Conservation (phyloP, 1,140 invertebrate species). For the Nymphalis io region DNA sequence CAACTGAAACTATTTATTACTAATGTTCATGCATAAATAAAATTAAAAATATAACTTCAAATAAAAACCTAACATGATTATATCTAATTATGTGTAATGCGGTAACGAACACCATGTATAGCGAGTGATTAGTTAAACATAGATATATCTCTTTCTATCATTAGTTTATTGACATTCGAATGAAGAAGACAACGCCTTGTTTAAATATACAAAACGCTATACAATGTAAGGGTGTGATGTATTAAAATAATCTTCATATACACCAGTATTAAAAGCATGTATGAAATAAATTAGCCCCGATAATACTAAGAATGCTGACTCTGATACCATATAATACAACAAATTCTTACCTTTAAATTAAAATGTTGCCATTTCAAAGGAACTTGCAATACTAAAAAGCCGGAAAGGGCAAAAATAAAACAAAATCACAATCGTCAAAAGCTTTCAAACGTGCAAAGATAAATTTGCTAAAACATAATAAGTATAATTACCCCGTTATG, state of each 20-base stretch:
- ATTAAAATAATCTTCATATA: slow-evolving; percentile 3
- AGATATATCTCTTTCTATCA: no score
- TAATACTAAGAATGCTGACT: slow-evolving; percentile 35
- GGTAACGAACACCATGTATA: no score
- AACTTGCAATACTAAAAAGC: slow-evolving; percentile 56
- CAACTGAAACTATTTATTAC: no score
- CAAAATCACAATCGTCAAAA: slow-evolving; percentile 80
- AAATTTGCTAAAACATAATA: slow-evolving; percentile 5
- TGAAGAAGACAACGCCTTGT: no score
- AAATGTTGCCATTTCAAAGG: slow-evolving; percentile 51
- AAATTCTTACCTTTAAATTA: slow-evolving; percentile 57
- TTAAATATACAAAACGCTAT: background rate
- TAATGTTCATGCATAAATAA: no score
- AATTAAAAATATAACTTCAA: no score
- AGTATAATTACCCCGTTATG: slow-evolving; percentile 2
- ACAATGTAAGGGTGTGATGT: background rate
- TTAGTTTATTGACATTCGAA: no score
- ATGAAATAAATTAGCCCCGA: slow-evolving; percentile 58
- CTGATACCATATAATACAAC: slow-evolving; percentile 35
- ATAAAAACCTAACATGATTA: no score
- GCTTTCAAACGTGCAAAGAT: slow-evolving; percentile 76
- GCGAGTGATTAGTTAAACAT: no score
- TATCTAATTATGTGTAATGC: no score
- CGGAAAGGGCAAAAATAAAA: slow-evolving; percentile 66
- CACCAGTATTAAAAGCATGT: slow-evolving; percentile 63